Evolutionary conservation across 1,140 invertebrate genomes (phyloP).

Genomic region (Lycorma delicatula): DNA sequence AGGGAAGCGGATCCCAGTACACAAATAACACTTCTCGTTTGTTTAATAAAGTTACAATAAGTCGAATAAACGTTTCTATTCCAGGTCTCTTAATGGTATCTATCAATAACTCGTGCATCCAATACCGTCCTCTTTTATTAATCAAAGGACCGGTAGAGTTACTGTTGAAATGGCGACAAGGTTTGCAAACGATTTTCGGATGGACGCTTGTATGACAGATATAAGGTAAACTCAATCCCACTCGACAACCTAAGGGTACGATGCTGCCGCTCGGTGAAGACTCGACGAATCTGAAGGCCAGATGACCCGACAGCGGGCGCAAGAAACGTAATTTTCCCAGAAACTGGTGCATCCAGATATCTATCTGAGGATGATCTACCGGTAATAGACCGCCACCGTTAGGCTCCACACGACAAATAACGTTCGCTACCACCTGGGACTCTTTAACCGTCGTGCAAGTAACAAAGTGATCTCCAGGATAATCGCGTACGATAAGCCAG

Average conservation of each 20-base stretch:
- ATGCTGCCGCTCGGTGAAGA: slow-evolving; percentile 35
- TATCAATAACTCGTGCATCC: slow-evolving; percentile 43
- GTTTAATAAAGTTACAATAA: slow-evolving; percentile 56
- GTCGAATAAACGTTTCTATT: slow-evolving; percentile 43
- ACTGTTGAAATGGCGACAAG: slow-evolving; percentile 49
- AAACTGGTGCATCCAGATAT: slow-evolving; percentile 60
- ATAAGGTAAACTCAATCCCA: slow-evolving; percentile 67
- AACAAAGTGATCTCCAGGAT: slow-evolving; percentile 60
- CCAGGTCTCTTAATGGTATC: slow-evolving; percentile 40
- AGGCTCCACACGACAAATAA: slow-evolving; percentile 60
- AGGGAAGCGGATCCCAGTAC: slow-evolving; percentile 73
- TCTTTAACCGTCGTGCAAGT: slow-evolving; percentile 73
- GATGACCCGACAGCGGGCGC: slow-evolving; percentile 57
- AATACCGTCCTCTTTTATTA: slow-evolving; percentile 41
- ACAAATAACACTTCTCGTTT: slow-evolving; percentile 66
- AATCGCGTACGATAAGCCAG: slow-evolving; percentile 65
- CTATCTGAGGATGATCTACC: slow-evolving; percentile 54
- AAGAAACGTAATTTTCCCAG: slow-evolving; percentile 50
- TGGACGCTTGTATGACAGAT: slow-evolving; percentile 61
- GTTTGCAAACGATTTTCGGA: slow-evolving; percentile 50
- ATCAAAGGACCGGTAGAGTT: slow-evolving; percentile 41
- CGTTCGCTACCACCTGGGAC: slow-evolving; percentile 63
- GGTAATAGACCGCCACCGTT: slow-evolving; percentile 56
- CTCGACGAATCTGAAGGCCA: slow-evolving; percentile 61
- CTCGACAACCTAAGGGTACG: slow-evolving; percentile 54